These are phyloP conservation scores for Pempheris klunzingeri DNA, from an alignment of 2,797 vertebrate species.

Conservation along the genomic window DNA sequence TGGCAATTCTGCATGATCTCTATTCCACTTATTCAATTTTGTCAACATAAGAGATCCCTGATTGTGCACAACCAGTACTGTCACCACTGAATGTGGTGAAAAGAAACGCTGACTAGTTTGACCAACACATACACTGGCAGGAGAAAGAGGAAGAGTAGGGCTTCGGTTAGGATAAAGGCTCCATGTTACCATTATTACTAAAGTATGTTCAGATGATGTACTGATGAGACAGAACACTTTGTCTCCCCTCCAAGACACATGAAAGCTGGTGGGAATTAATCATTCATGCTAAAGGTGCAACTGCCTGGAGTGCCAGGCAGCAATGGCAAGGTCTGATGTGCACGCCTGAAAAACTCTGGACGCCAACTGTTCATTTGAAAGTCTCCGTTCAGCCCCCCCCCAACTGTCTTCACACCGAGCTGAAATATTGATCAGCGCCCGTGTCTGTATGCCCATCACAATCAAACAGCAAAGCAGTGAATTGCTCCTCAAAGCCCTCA, in stretches of 20 bases:
- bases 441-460: conserved; percentile 57
- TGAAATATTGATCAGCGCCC: conserved; percentile 75
- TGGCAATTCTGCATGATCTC: conserved; percentile 7
- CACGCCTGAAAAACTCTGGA: conserved; percentile 41
- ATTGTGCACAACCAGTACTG: conserved; percentile 14
- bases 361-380: conserved; percentile 60
- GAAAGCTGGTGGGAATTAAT: conserved; percentile 75
- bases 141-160: not conserved
- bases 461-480: conserved; percentile 29
- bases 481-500: conserved; percentile 35
- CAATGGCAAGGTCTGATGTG: conserved; percentile 22
- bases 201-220: conserved; percentile 37
- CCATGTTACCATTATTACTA: conserved; percentile 24
- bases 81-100: not conserved
- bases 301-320: conserved; percentile 38
- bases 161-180: conserved; percentile 22
- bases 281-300: conserved; percentile 74
- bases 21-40: conserved; percentile 17
- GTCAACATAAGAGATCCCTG: conserved; percentile 4
- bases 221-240: conserved; percentile 58
- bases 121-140: not conserved
- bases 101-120: not conserved
- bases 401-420: conserved; percentile 33
- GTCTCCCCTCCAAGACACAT: conserved; percentile 65
- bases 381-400: conserved; percentile 42